These are phyloP conservation scores for Scolanthus callimorphus DNA, from an alignment of 92 coral and sea anemone genomes.

Conservation along the genomic window DNA sequence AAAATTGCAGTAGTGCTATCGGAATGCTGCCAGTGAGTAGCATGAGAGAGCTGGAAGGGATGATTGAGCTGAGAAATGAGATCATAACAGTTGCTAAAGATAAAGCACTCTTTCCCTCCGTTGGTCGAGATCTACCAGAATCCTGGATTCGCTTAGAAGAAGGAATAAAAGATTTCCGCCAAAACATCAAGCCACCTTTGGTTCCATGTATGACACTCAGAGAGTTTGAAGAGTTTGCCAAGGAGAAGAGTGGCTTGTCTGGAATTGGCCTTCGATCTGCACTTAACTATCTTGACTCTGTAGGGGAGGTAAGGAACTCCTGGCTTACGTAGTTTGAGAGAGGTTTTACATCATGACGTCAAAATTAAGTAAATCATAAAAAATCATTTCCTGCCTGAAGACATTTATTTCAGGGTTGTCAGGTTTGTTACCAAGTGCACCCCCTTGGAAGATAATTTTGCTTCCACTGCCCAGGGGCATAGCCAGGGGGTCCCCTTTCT, in stretches of 20 bases:
- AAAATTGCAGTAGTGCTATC: neutral
- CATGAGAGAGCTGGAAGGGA: slow-evolving; percentile 57
- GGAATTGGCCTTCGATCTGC: slow-evolving; percentile 52
- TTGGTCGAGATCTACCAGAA: slow-evolving; percentile 73
- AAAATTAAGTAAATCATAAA: too few relatives aligned
- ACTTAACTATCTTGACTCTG: slow-evolving; percentile 59
- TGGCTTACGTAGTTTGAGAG: too few relatives aligned
- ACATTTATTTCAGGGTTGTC: too few relatives aligned
- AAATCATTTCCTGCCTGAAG: too few relatives aligned
- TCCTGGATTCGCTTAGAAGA: slow-evolving; percentile 69
- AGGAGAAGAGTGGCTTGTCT: slow-evolving; percentile 22
- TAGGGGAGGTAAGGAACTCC: slow-evolving; percentile 59
- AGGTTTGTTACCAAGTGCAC: too few relatives aligned
- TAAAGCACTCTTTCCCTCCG: slow-evolving; percentile 62
- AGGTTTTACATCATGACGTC: too few relatives aligned
- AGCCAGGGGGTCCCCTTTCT: too few relatives aligned
- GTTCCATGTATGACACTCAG: slow-evolving; percentile 65
- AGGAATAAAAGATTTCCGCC: slow-evolving; percentile 40
- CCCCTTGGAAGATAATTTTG: too few relatives aligned
- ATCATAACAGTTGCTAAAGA: slow-evolving; percentile 63
- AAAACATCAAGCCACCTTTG: slow-evolving; percentile 17
- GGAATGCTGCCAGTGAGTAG: slow-evolving; percentile 62
- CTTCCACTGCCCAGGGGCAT: too few relatives aligned
- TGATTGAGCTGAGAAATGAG: slow-evolving; percentile 49
- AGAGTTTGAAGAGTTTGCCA: slow-evolving; percentile 57